Percentiles rank a stretch among this genome's conserved stretches.
phyloP scores from a whole-genome alignment of 2,888 invertebrate species.

The Branchellion lobata region DNA sequence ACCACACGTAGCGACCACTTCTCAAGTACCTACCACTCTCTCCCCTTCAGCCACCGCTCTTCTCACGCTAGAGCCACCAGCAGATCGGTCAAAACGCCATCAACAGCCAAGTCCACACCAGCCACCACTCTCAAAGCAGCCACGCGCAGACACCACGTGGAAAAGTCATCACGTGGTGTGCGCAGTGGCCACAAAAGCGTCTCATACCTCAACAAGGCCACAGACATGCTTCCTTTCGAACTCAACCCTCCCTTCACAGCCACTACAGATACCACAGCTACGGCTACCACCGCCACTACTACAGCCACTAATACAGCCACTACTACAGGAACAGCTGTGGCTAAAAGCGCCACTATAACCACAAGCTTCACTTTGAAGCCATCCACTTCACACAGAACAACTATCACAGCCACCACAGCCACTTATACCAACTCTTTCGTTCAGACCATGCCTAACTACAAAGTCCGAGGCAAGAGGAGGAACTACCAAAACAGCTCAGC shows the following conservation, averaged over 20 bases:
- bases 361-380: background rate
- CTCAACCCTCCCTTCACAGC: too few species aligned
- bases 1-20: background rate
- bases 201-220: too few species aligned
- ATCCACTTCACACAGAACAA: background rate
- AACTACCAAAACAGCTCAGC: background rate
- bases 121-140: slow-evolving; percentile 4
- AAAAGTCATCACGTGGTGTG: too few species aligned
- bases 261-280: too few species aligned
- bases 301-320: too few species aligned
- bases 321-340: background rate
- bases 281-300: too few species aligned
- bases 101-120: background rate
- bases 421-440: background rate
- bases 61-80: background rate
- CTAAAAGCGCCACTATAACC: background rate
- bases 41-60: slow-evolving; percentile 6
- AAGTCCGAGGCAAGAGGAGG: background rate
- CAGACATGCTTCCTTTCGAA: too few species aligned
- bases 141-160: too few species aligned
- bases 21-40: background rate
- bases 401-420: background rate
- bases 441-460: background rate
- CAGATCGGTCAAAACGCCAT: background rate
- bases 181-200: too few species aligned